These are phyloP conservation scores for Tipula vernalis DNA, from an alignment of 2,888 invertebrate species.

Conservation along the genomic window DNA sequence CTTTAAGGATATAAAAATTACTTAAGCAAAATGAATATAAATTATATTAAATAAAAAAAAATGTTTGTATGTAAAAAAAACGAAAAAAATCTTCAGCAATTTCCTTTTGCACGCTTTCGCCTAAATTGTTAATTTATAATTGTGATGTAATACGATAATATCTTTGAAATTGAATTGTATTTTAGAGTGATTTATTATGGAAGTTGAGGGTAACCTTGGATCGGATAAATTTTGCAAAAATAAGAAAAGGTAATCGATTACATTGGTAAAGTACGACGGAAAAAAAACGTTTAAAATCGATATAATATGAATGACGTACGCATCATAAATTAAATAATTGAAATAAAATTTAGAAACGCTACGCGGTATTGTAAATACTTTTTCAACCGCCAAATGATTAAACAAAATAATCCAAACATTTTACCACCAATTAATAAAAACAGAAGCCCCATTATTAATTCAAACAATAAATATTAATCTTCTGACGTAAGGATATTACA, in stretches of 20 bases:
- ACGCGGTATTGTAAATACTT: too few relatives aligned
- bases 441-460: background rate
- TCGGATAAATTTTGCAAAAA: background rate
- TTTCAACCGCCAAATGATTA: too few relatives aligned
- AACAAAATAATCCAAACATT: background rate
- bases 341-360: too few relatives aligned
- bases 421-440: background rate
- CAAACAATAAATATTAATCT: background rate
- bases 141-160: background rate
- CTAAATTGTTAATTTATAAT: background rate
- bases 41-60: background rate
- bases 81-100: background rate
- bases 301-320: too few relatives aligned
- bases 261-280: too few relatives aligned
- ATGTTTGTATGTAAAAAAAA: background rate
- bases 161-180: background rate
- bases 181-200: background rate
- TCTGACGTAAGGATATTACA: background rate
- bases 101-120: background rate
- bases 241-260: background rate
- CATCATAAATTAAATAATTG: too few relatives aligned
- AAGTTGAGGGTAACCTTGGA: background rate
- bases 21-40: constrained; percentile 4
- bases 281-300: too few relatives aligned
- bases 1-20: constrained; percentile 4